Percentiles rank a stretch among this genome's conserved stretches.
Evolutionary conservation across 2,113 vertebrate species (phyloP).

Genomic region (Paracanthobrama guichenoti): DNA sequence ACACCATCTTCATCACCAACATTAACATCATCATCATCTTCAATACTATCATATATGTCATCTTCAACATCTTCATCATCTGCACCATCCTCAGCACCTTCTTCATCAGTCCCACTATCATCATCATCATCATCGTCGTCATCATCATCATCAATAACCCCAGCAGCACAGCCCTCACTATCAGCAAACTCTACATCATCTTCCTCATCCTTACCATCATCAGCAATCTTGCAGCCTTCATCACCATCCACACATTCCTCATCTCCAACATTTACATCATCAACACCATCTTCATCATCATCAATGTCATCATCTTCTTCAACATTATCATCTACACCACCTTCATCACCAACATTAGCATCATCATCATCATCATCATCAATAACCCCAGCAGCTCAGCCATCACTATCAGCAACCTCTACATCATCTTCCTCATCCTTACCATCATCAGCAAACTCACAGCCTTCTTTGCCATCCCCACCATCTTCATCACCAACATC

Average conservation of each 20-base stretch:
- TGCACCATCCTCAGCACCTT: not conserved
- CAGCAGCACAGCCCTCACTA: not conserved
- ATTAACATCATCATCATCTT: no score
- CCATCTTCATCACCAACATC: not conserved
- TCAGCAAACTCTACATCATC: not conserved
- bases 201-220: not conserved
- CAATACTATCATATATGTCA: no score
- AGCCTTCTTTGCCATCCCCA: not conserved
- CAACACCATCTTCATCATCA: not conserved
- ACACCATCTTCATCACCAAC: no score
- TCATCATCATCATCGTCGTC: not conserved
- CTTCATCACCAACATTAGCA: not conserved
- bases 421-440: not conserved
- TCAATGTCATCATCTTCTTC: not conserved
- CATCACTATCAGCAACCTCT: not conserved
- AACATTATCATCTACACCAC: not conserved
- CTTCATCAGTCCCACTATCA: not conserved
- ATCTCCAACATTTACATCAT: not conserved
- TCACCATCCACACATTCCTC: not conserved
- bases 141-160: not conserved
- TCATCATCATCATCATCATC: no score
- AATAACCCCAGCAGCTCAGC: not conserved
- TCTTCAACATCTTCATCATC: no score
- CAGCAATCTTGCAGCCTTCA: not conserved
- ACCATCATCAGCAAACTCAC: not conserved